phyloP scores from a whole-genome alignment of 2,888 invertebrate species.

The Pristionchus fissidentatus region DNA sequence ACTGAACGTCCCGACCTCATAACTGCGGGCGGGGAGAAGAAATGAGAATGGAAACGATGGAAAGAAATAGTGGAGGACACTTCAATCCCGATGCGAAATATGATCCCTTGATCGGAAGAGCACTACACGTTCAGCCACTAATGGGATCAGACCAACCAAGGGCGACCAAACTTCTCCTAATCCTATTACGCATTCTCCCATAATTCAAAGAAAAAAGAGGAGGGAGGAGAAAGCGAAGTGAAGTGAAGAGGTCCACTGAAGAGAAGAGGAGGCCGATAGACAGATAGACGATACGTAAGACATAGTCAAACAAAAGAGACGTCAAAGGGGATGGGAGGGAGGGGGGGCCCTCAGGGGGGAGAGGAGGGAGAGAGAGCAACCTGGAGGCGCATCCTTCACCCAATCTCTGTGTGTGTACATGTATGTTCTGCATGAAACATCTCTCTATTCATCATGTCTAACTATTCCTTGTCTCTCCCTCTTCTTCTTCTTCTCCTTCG shows the following conservation, averaged over 20 bases:
- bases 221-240: not conserved
- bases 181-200: not conserved
- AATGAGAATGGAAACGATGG: not conserved
- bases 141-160: too few relatives aligned
- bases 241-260: conserved; percentile 3
- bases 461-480: not conserved
- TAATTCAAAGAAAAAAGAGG: not conserved
- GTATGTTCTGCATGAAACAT: not conserved
- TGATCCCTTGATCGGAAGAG: too few relatives aligned
- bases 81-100: not conserved
- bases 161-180: too few relatives aligned
- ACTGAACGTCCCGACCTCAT: conserved; percentile 7
- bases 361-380: not conserved
- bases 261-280: not conserved
- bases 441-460: not conserved
- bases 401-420: conserved; percentile 16
- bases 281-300: conserved; percentile 32
- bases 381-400: not conserved
- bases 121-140: too few relatives aligned
- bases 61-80: not conserved
- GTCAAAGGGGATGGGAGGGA: not conserved
- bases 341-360: not conserved
- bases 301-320: conserved; percentile 20
- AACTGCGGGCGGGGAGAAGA: not conserved
- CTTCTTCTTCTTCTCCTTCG: not conserved